Evolutionary conservation across 2,113 vertebrate genomes (phyloP).

Genomic region (Mesocricetus auratus): DNA sequence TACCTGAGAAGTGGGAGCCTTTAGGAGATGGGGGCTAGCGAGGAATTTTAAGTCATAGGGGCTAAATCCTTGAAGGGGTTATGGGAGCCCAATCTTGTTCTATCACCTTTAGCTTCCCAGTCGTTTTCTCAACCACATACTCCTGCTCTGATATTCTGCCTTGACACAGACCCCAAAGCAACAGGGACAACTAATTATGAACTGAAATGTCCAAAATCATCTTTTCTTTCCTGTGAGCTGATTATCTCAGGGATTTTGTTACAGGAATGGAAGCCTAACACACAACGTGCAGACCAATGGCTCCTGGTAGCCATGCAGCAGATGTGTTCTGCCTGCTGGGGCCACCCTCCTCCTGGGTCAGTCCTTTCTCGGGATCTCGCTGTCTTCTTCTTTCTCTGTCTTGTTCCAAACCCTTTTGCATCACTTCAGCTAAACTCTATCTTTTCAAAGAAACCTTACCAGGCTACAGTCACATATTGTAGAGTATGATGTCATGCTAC

Average conservation of each 20-base stretch:
- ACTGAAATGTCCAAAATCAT: not conserved
- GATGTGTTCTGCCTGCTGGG: no score
- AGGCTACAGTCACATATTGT: not conserved
- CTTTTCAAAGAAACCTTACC: not conserved
- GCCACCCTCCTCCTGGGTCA: not conserved
- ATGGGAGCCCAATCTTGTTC: not conserved
- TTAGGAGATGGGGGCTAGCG: not conserved
- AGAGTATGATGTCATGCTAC: not conserved
- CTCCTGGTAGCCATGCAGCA: not conserved
- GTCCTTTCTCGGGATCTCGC: not conserved
- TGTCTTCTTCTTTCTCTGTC: not conserved
- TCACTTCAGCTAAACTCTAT: not conserved
- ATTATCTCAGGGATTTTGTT: not conserved
- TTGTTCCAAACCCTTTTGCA: slow-evolving; percentile 25
- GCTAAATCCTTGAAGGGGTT: not conserved
- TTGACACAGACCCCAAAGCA: not conserved
- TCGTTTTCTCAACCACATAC: not conserved
- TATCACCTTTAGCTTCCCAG: not conserved
- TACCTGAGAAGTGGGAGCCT: not conserved
- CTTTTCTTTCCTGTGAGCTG: not conserved
- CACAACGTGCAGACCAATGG: not conserved
- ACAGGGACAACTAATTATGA: not conserved
- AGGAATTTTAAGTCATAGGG: not conserved
- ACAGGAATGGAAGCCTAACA: not conserved
- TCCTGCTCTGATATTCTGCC: not conserved